Conservation (phyloP, 2,888 invertebrate genomes). For the Athalia circularis region DNA sequence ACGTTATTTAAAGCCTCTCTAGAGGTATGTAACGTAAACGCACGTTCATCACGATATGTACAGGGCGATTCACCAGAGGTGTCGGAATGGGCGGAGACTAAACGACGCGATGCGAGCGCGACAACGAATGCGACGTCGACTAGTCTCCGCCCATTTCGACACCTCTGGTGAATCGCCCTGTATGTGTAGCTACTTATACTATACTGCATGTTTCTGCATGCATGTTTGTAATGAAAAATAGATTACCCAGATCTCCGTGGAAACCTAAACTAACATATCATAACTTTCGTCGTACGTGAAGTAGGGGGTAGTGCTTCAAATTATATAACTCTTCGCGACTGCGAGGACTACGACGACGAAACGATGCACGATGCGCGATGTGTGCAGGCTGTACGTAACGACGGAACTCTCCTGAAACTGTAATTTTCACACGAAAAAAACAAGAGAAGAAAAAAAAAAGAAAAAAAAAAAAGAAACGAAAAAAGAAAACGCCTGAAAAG, state of each 20-base stretch:
- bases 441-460: constrained; percentile 38
- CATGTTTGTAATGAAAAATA: constrained; percentile 65
- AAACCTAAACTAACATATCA: constrained; percentile 50
- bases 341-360: background rate
- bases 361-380: constrained; percentile 41
- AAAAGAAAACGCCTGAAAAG: constrained; percentile 14
- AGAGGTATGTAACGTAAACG: too few species aligned
- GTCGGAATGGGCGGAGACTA: too few species aligned
- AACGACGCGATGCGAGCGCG: too few species aligned
- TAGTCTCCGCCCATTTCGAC: too few species aligned
- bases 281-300: constrained; percentile 64
- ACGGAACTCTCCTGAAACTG: constrained; percentile 70
- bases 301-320: constrained; percentile 58
- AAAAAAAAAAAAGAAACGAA: background rate
- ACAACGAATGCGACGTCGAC: too few species aligned
- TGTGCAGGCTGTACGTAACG: constrained; percentile 73
- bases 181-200: too few species aligned
- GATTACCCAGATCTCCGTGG: constrained; percentile 60
- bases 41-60: too few species aligned
- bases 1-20: background rate
- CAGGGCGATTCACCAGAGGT: too few species aligned
- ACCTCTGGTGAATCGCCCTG: too few species aligned
- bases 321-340: constrained; percentile 64
- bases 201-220: too few species aligned
- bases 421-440: constrained; percentile 67